Evolutionary conservation across 2,113 vertebrate species (phyloP).

Genomic region (Archocentrus centrarchus): DNA sequence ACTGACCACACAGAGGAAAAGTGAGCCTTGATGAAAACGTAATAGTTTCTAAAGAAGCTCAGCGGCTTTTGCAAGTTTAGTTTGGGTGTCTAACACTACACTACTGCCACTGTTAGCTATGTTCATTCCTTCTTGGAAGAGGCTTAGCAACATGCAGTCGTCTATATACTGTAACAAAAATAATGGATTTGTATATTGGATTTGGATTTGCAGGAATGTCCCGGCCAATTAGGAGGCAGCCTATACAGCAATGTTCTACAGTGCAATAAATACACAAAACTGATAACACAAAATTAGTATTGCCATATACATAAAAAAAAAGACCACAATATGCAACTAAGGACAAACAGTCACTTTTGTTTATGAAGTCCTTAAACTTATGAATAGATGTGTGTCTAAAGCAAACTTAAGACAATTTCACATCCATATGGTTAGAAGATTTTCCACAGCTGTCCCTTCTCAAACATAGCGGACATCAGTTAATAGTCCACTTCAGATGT

Average conservation of each 20-base stretch:
- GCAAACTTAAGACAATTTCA: not conserved
- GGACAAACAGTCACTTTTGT: not conserved
- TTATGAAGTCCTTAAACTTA: accelerated
- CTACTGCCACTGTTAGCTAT: not conserved
- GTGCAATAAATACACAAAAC: not conserved
- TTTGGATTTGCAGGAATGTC: not conserved
- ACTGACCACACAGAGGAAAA: slow-evolving; percentile 30
- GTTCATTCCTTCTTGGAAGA: not conserved
- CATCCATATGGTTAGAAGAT: not conserved
- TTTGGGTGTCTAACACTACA: slow-evolving; percentile 9
- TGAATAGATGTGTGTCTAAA: not conserved
- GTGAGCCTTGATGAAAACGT: slow-evolving; percentile 2
- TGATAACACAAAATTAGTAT: not conserved
- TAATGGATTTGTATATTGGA: no score
- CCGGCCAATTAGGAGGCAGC: not conserved
- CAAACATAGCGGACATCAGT: not conserved
- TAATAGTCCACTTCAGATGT: not conserved
- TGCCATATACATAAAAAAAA: not conserved
- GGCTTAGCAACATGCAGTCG: not conserved
- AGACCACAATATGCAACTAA: not conserved
- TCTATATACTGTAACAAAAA: not conserved
- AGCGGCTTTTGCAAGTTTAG: not conserved
- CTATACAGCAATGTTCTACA: not conserved
- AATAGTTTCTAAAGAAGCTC: not conserved
- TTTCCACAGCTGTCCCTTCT: not conserved